Conservation (phyloP, 2,888 invertebrate species). For the Phyllotreta cruciferae region DNA sequence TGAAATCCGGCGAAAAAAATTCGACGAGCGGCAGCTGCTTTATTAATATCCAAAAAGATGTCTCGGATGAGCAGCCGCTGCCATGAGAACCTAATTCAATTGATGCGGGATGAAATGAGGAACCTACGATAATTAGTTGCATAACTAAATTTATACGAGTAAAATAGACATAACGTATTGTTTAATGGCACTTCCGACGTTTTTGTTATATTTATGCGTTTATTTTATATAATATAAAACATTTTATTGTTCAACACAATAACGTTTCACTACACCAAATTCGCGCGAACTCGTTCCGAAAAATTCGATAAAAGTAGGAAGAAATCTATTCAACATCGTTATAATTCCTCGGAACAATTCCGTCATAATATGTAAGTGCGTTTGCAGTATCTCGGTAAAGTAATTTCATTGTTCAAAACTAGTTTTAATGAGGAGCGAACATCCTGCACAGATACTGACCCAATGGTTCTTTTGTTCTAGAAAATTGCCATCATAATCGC, state of each 20-base stretch:
- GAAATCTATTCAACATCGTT: no score
- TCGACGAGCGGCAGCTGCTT: no score
- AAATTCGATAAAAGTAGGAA: no score
- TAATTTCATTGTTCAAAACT: conserved; percentile 9
- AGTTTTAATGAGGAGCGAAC: conserved; percentile 6
- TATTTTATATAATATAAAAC: conserved; percentile 2
- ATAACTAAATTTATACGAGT: no score
- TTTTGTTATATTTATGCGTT: conserved; percentile 1
- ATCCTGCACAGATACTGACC: conserved; percentile 6
- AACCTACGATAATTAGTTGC: no score
- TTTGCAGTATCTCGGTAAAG: not conserved
- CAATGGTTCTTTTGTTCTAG: conserved; percentile 15
- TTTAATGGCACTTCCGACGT: conserved; percentile 7
- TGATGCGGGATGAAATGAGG: no score
- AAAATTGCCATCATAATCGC: conserved; percentile 10
- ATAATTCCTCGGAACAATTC: no score
- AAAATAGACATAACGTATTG: not conserved
- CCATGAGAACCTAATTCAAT: no score
- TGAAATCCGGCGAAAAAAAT: no score
- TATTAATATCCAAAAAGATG: no score
- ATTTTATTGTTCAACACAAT: conserved; percentile 8
- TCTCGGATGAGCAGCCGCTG: no score
- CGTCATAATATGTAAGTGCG: no score
- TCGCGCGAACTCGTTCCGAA: not conserved
- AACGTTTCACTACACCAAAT: not conserved